A percentile compares a stretch with the other conserved stretches of the same genome.
phyloP scores from a whole-genome alignment of 2,888 invertebrate species.

The Drosophila mettleri region DNA sequence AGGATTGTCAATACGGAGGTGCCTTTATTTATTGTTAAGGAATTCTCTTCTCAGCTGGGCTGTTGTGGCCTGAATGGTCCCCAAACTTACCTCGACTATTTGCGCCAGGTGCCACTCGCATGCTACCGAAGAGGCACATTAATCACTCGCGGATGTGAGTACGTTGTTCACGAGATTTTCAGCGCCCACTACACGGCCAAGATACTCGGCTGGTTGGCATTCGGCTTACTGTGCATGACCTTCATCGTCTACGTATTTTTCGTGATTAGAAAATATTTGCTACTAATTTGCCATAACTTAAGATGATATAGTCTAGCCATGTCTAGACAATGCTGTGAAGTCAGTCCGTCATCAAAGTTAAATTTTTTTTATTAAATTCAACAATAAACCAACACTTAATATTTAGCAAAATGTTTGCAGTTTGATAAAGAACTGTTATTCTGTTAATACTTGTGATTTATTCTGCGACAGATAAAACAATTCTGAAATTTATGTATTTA shows the following conservation, averaged over 20 bases:
- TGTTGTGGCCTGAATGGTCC: constrained; percentile 59
- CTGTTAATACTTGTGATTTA: constrained; percentile 52
- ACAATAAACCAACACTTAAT: neutral
- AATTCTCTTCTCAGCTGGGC: constrained; percentile 13
- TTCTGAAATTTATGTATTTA: constrained; percentile 34
- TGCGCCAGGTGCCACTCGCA: constrained; percentile 22
- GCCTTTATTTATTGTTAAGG: too few species aligned
- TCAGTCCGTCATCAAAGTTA: neutral
- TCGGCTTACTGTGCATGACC: constrained; percentile 7
- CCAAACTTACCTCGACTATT: constrained; percentile 36
- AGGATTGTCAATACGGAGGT: neutral
- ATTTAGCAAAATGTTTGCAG: constrained; percentile 11
- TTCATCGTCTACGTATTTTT: neutral
- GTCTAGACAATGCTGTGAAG: neutral
- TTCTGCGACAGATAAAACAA: constrained; percentile 44
- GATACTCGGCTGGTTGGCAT: constrained; percentile 17
- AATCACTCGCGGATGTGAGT: constrained; percentile 38
- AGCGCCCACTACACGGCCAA: neutral
- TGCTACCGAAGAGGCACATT: constrained; percentile 32
- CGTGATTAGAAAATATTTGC: neutral
- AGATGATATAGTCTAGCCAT: too few species aligned
- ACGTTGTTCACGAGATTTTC: constrained; percentile 25
- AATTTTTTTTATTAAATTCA: neutral
- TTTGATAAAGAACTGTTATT: constrained; percentile 16
- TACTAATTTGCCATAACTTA: neutral